Evolutionary conservation across 2,113 vertebrate species (phyloP).

Genomic region (Vidua chalybeata): DNA sequence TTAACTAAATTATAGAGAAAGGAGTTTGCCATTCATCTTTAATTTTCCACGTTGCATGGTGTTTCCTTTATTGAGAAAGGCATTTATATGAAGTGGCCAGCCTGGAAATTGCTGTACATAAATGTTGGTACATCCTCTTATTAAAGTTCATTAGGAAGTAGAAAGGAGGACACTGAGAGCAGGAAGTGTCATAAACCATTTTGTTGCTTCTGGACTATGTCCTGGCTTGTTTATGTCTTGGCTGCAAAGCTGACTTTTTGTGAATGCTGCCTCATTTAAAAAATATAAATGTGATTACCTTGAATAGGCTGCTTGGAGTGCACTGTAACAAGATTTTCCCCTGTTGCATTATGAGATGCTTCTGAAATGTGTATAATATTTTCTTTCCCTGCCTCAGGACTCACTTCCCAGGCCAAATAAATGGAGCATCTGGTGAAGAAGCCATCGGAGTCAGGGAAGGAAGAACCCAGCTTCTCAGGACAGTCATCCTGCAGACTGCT

Average conservation of each 20-base stretch:
- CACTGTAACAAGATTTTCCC: slow-evolving; percentile 18
- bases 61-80: neutral
- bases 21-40: neutral
- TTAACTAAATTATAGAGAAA: neutral
- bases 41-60: neutral
- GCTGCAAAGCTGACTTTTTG: slow-evolving; percentile 17
- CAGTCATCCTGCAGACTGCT: neutral
- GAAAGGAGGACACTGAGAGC: neutral
- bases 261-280: slow-evolving; percentile 23
- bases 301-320: slow-evolving; percentile 8
- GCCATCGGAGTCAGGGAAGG: neutral
- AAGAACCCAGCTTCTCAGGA: neutral
- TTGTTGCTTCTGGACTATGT: slow-evolving; percentile 50
- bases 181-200: slow-evolving; percentile 35
- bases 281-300: slow-evolving; percentile 35
- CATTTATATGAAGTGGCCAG: neutral
- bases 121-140: neutral
- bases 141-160: slow-evolving; percentile 14
- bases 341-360: neutral
- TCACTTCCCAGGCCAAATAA: neutral
- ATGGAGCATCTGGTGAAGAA: neutral
- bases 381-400: neutral
- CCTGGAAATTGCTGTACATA: neutral
- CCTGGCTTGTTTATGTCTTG: neutral
- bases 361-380: neutral